Conservation (phyloP, 2,113 vertebrate genomes). For the Callospermophilus lateralis region DNA sequence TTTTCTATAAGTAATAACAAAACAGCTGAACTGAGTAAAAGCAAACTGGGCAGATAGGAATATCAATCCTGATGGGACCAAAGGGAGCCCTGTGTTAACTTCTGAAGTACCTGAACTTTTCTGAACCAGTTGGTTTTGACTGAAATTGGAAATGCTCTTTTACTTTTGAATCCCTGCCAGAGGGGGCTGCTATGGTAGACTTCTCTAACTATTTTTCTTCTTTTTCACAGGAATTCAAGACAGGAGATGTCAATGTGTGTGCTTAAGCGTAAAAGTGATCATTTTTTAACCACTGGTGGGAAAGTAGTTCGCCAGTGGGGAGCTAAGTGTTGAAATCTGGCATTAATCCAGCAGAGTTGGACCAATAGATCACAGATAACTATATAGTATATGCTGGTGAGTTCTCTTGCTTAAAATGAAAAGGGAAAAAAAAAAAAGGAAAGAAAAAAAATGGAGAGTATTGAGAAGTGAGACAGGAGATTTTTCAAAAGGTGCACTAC, state of each 20-base stretch:
- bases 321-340: slow-evolving; percentile 80
- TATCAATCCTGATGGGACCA: slow-evolving; percentile 78
- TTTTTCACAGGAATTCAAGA: slow-evolving; percentile 84
- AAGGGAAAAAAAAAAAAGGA: slow-evolving; percentile 38
- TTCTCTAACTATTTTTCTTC: slow-evolving; percentile 79
- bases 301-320: slow-evolving; percentile 79
- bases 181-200: slow-evolving; percentile 74
- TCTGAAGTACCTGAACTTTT: slow-evolving; percentile 69
- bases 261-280: slow-evolving; percentile 82
- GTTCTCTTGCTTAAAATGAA: slow-evolving; percentile 77
- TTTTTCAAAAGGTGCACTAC: slow-evolving; percentile 83
- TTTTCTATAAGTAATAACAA: slow-evolving; percentile 83
- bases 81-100: slow-evolving; percentile 64
- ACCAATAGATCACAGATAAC: slow-evolving; percentile 84
- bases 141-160: slow-evolving; percentile 73
- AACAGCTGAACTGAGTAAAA: slow-evolving; percentile 78
- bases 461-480: slow-evolving; percentile 75
- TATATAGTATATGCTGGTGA: slow-evolving; percentile 54
- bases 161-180: slow-evolving; percentile 75
- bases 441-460: slow-evolving; percentile 64
- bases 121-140: slow-evolving; percentile 59
- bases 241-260: slow-evolving; percentile 78
- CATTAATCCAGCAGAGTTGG: slow-evolving; percentile 81
- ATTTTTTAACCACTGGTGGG: slow-evolving; percentile 84
- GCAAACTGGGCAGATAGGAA: slow-evolving; percentile 75